Evolutionary conservation across 2,113 vertebrate species (phyloP).

Genomic region (Prunella himalayana): DNA sequence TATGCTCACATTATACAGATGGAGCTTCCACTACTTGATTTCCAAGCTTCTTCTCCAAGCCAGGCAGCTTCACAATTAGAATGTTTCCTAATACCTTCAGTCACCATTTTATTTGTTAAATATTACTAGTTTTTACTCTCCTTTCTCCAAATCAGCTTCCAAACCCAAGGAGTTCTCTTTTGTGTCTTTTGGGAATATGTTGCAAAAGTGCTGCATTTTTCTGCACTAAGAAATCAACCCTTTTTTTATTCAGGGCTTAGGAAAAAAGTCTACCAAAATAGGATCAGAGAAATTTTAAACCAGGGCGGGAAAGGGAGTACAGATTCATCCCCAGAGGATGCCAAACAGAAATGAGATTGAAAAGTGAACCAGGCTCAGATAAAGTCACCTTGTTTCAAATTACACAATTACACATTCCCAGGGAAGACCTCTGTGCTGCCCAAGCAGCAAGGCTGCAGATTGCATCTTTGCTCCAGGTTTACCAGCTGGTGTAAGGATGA

Average conservation of each 20-base stretch:
- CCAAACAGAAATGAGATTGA: neutral
- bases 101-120: neutral
- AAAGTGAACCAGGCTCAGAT: neutral
- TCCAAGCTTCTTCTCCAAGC: neutral
- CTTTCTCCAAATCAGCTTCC: neutral
- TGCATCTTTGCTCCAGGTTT: neutral
- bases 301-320: neutral
- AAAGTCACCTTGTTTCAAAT: constrained; percentile 55
- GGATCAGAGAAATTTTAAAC: neutral
- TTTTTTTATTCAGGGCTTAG: neutral
- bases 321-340: constrained; percentile 1
- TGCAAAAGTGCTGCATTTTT: neutral
- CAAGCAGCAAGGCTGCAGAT: neutral
- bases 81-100: neutral
- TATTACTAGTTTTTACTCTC: neutral
- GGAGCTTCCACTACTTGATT: neutral
- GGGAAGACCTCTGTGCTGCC: neutral
- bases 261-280: neutral
- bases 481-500: neutral
- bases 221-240: neutral
- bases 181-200: neutral
- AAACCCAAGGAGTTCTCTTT: neutral
- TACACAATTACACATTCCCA: neutral
- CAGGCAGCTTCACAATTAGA: neutral
- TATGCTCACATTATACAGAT: neutral